Percentiles rank a stretch among this genome's conserved stretches.
phyloP scores from a whole-genome alignment of 2,113 vertebrate species.

The Bos indicus region DNA sequence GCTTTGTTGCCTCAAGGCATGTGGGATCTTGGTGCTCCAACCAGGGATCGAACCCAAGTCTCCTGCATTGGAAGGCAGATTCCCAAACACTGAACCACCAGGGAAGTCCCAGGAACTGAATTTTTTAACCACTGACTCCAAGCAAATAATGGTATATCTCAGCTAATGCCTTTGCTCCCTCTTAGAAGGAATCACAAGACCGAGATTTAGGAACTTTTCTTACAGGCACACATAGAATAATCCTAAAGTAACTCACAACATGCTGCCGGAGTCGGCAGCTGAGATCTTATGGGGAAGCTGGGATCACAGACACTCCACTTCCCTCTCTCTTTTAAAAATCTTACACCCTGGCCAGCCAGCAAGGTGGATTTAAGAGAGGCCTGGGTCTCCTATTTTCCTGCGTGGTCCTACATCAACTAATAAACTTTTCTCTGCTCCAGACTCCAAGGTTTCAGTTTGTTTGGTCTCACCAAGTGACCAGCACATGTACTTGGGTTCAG shows the following conservation, averaged over 20 bases:
- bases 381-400: not conserved
- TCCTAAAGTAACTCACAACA: not conserved
- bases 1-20: no score
- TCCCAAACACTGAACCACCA: no score
- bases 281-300: not conserved
- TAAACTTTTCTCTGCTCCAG: not conserved
- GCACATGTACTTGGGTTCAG: not conserved
- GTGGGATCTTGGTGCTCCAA: no score
- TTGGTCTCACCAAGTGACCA: not conserved
- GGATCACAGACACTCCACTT: not conserved
- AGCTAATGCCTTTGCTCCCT: not conserved
- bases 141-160: not conserved
- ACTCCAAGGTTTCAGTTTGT: not conserved
- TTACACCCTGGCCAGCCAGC: not conserved
- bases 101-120: no score
- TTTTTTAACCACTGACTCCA: not conserved
- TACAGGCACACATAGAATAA: not conserved
- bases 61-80: no score
- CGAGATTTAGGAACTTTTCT: not conserved
- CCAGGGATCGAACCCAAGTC: no score
- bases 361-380: not conserved
- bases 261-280: not conserved
- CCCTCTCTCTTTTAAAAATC: not conserved
- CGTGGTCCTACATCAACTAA: not conserved
- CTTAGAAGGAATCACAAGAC: not conserved